phyloP scores from a whole-genome alignment of 92 coral and sea anemone species.

The Ricordea florida region DNA sequence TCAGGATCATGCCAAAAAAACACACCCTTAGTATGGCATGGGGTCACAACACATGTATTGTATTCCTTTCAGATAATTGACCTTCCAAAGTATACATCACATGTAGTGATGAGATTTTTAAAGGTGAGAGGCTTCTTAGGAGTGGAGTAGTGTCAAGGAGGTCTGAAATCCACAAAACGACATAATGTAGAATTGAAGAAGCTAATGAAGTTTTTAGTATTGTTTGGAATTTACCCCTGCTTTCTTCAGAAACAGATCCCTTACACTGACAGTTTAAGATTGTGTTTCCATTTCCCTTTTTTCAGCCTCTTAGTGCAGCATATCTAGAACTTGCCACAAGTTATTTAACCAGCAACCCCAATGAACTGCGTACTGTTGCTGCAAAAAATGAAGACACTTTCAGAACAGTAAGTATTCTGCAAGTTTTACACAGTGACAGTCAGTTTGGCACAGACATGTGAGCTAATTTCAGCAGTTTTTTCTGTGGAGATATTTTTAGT shows the following conservation, averaged over 20 bases:
- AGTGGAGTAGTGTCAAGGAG: neutral
- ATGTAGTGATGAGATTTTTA: slow-evolving; percentile 92
- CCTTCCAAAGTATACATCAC: slow-evolving; percentile 98
- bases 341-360: slow-evolving; percentile 78
- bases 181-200: neutral
- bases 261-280: neutral
- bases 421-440: too few relatives aligned
- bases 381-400: slow-evolving; percentile 82
- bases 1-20: too few relatives aligned
- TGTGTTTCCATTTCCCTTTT: neutral
- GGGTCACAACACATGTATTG: too few relatives aligned
- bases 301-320: slow-evolving; percentile 86
- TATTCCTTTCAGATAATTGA: slow-evolving; percentile 71
- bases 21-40: too few relatives aligned
- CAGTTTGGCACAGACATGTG: too few relatives aligned
- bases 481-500: too few relatives aligned
- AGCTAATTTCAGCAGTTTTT: too few relatives aligned
- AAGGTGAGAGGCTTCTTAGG: slow-evolving; percentile 64
- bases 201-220: too few relatives aligned
- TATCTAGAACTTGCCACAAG: slow-evolving; percentile 90
- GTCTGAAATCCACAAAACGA: neutral
- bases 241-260: neutral
- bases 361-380: slow-evolving; percentile 70
- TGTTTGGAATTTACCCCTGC: neutral
- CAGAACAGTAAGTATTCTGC: slow-evolving; percentile 73